Evolutionary conservation across 2,113 vertebrate species (phyloP).

Genomic region (Phrynocephalus versicolor): DNA sequence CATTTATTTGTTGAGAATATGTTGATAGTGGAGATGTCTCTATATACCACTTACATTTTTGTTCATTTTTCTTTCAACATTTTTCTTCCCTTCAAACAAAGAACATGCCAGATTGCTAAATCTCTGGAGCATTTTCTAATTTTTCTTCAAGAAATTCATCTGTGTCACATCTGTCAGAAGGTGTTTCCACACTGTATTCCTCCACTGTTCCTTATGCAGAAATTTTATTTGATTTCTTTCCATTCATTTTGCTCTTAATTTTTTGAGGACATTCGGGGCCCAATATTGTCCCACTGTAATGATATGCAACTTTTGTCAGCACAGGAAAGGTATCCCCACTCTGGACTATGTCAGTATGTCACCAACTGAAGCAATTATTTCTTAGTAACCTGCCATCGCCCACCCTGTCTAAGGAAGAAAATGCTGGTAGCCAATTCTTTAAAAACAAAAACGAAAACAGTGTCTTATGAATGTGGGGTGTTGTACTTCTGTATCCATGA

Average conservation of each 20-base stretch:
- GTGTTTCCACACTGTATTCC: not conserved
- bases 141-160: not conserved
- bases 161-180: not conserved
- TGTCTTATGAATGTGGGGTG: too few species aligned
- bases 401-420: too few species aligned
- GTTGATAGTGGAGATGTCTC: not conserved
- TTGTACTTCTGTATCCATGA: too few species aligned
- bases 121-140: not conserved
- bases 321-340: not conserved
- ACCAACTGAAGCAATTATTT: too few species aligned
- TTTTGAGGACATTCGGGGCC: not conserved
- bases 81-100: not conserved
- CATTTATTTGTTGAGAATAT: conserved; percentile 5
- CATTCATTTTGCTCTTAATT: not conserved
- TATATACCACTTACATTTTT: not conserved
- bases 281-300: not conserved
- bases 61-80: not conserved
- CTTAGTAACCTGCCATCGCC: too few species aligned
- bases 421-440: too few species aligned
- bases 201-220: not conserved
- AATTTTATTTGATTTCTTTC: not conserved
- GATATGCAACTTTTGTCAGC: not conserved
- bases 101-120: not conserved
- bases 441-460: too few species aligned
- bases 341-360: too few species aligned